A percentile compares a stretch with the other conserved stretches of the same genome.
Conservation (phyloP, 2,888 invertebrate species). For the Dasysyrphus albostriatus region DNA sequence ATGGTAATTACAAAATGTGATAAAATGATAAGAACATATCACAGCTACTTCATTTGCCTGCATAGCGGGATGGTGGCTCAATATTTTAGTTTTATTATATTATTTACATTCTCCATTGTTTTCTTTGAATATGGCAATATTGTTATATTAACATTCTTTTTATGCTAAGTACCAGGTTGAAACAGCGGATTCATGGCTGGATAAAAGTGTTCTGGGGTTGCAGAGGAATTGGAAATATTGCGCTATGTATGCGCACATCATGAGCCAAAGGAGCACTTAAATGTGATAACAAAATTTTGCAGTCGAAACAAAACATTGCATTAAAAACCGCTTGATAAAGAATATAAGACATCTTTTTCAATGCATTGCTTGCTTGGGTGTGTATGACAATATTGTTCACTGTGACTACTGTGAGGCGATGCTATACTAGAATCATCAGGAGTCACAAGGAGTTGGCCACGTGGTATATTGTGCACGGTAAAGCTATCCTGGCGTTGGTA, state of each 20-base stretch:
- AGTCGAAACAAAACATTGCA: slow-evolving; percentile 74
- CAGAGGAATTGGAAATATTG: slow-evolving; percentile 33
- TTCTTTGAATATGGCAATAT: slow-evolving; percentile 53
- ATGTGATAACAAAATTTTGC: slow-evolving; percentile 74
- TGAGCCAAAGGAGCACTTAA: slow-evolving; percentile 70
- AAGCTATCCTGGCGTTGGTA: slow-evolving; percentile 49
- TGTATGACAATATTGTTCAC: slow-evolving; percentile 43
- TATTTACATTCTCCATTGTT: slow-evolving; percentile 25
- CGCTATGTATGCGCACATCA: slow-evolving; percentile 68
- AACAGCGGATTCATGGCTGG: slow-evolving; percentile 18
- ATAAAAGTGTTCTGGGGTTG: slow-evolving; percentile 50
- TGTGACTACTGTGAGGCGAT: background rate
- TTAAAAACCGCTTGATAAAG: slow-evolving; percentile 67
- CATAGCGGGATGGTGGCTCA: background rate
- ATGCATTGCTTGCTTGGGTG: slow-evolving; percentile 38
- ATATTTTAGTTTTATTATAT: background rate
- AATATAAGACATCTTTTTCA: slow-evolving; percentile 64
- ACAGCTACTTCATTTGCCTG: background rate
- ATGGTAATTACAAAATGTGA: no score
- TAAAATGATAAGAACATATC: background rate
- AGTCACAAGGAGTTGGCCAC: slow-evolving; percentile 47
- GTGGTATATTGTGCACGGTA: slow-evolving; percentile 1
- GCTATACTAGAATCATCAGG: slow-evolving; percentile 3
- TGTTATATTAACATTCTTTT: slow-evolving; percentile 69
- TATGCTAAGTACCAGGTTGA: slow-evolving; percentile 69